Evolutionary conservation across 2,113 vertebrate species (phyloP), one percentile per base, ranked within the genome.

Genomic region (Prionailurus bengalensis): DNA sequence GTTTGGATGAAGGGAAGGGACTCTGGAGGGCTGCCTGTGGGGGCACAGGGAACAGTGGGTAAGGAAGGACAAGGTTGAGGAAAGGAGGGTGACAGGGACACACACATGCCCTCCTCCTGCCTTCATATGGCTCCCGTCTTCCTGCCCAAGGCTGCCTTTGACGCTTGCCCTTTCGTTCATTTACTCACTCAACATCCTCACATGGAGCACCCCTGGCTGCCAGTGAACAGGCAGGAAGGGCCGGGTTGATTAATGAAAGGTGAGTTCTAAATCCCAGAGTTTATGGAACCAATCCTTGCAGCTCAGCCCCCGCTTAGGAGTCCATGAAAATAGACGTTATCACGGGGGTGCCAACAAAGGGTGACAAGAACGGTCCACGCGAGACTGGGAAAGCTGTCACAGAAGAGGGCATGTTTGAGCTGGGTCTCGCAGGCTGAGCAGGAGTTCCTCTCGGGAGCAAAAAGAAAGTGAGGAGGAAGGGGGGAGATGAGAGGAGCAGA

Each of bases 1-100:
- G 83, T 78, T n/a, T 42, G 74, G 85, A 70, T 14, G 61, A 73
- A 91, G 55, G 63, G 82, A 25, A 73, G 48, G 66, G 53, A 71
- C 51, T 12, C 48, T 42, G 94, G 58, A 63, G 58, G 42, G 84
- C 39, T 65, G 70, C 42, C 83, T 42, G 13, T 4, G 15, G 5
- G 5, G 76, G 33, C 58, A 31, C 3, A 4, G 55, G 29, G 88
- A 53, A 33, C 33, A 76, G 36, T 4, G 27, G 23, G 33, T n/a
- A 4, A 51, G 73, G 86, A 45, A 84, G 36, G 53, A 25, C 36
- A 31, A 55, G 17, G 39, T 16, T 58, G 27, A 11, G 76, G 61
- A 55, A 95, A 61, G 27, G 58, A 25, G 36, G 8, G 14, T n/a
- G 48, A 65, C 23, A 36, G 55, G 71, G 73, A 42, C 29, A 45